phyloP scores from a whole-genome alignment of 92 coral and sea anemone species.

The Parazoanthus atlanticus region DNA sequence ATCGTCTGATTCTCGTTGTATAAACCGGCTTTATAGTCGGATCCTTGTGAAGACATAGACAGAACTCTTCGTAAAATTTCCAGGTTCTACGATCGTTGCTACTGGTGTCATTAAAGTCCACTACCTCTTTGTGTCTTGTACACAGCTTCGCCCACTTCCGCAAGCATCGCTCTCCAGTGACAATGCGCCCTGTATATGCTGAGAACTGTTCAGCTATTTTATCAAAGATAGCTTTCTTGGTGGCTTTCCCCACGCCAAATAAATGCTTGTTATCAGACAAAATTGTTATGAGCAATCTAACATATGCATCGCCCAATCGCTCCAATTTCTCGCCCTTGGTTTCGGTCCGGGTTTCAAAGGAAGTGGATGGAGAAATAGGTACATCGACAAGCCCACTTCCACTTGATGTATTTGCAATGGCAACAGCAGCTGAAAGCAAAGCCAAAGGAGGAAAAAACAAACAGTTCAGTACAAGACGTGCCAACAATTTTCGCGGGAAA shows the following conservation, averaged over 20 bases:
- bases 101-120: slow-evolving; percentile 1
- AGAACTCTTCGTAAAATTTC: too few relatives aligned
- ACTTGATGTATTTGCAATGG: background rate
- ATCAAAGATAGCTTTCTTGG: slow-evolving; percentile 47
- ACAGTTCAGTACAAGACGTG: background rate
- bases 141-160: slow-evolving; percentile 34
- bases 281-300: slow-evolving; percentile 34
- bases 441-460: background rate
- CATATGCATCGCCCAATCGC: slow-evolving; percentile 46
- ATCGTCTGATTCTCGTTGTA: too few relatives aligned
- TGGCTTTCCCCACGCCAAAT: slow-evolving; percentile 49
- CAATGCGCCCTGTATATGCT: slow-evolving; percentile 15
- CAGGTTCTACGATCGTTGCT: too few relatives aligned
- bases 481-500: background rate
- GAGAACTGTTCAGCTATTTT: slow-evolving; percentile 46
- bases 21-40: too few relatives aligned
- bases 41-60: too few relatives aligned
- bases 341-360: background rate
- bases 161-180: slow-evolving; percentile 51
- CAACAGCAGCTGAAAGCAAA: background rate
- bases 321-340: background rate
- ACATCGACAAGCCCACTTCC: background rate
- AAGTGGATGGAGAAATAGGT: background rate
- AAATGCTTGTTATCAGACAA: slow-evolving; percentile 44
- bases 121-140: slow-evolving; percentile 35